Conservation (phyloP, 2,113 vertebrate genomes). For the Strix aluco region DNA sequence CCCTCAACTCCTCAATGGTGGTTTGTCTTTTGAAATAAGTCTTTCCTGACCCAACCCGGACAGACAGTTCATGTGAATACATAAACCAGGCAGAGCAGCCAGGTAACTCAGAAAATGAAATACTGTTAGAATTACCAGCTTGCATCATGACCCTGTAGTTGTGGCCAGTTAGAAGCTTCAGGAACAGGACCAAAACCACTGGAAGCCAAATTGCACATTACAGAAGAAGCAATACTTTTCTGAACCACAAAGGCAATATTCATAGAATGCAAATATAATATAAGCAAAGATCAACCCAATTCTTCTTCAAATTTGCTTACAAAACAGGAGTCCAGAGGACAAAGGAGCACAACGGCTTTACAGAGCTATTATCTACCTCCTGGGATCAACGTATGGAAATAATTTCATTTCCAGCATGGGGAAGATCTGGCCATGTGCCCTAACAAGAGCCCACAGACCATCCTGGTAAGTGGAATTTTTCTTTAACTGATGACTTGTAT, state of each 20-base stretch:
- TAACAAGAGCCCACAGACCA: too few species aligned
- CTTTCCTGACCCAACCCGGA: neutral
- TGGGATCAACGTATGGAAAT: neutral
- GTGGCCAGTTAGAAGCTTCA: neutral
- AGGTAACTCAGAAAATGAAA: neutral
- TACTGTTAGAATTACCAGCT: neutral
- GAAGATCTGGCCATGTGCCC: neutral
- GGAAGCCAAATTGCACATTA: neutral
- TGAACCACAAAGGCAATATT: too few species aligned
- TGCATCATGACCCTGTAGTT: neutral
- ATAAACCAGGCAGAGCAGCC: neutral
- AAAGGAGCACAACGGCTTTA: neutral
- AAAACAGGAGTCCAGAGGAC: neutral
- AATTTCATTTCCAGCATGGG: neutral
- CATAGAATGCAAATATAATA: neutral
- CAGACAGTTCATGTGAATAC: neutral
- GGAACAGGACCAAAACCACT: neutral
- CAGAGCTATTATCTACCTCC: neutral
- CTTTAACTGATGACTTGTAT: neutral
- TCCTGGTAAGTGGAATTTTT: neutral
- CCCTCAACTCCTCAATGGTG: fast-evolving
- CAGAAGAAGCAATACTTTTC: neutral
- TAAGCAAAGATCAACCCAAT: neutral
- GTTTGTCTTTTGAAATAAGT: neutral
- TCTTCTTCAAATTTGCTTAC: neutral